Evolutionary conservation across 2,797 vertebrate species (phyloP).

Genomic region (Hydrophis major): DNA sequence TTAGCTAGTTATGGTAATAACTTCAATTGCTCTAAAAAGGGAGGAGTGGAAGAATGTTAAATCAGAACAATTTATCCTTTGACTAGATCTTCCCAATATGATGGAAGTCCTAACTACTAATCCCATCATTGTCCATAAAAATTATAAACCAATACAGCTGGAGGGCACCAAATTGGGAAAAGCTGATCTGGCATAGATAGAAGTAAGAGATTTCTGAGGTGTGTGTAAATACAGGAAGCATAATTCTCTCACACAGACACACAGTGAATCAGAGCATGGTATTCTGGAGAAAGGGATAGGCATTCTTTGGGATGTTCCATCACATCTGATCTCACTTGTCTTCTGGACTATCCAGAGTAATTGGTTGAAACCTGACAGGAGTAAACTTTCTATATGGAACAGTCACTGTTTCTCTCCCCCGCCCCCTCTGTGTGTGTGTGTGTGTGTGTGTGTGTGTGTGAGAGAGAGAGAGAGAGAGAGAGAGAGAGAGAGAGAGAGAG

Average conservation of each 20-base stretch:
- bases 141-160: background rate
- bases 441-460: background rate
- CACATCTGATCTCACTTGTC: background rate
- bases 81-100: background rate
- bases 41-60: background rate
- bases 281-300: background rate
- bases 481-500: background rate
- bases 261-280: constrained; percentile 46
- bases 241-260: background rate
- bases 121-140: background rate
- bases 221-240: background rate
- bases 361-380: background rate
- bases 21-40: background rate
- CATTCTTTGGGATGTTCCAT: background rate
- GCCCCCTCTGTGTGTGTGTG: background rate
- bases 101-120: background rate
- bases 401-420: background rate
- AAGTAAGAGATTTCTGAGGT: background rate
- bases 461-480: background rate
- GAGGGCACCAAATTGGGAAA: background rate
- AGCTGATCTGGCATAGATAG: background rate
- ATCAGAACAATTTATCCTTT: background rate
- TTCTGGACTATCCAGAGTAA: background rate
- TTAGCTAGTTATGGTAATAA: background rate
- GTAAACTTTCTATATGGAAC: background rate